A percentile compares a stretch with the other conserved stretches of the same genome.
phyloP scores from a whole-genome alignment of 2,113 vertebrate species.

The Nannospalax galili region DNA sequence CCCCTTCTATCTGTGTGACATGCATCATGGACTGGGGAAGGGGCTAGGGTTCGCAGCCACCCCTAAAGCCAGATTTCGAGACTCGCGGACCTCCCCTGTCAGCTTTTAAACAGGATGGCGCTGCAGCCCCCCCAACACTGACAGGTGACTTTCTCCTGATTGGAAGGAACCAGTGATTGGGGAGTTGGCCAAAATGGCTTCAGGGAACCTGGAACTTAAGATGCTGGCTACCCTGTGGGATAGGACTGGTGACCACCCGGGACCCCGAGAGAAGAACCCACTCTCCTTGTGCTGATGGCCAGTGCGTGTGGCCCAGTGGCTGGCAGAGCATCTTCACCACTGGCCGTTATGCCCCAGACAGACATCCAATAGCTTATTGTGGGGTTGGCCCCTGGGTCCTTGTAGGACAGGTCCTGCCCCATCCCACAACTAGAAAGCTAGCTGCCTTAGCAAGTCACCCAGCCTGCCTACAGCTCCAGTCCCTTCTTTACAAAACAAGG shows the following conservation, averaged over 20 bases:
- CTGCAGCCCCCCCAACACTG: no score
- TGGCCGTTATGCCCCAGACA: not conserved
- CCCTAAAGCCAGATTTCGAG: not conserved
- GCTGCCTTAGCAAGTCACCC: no score
- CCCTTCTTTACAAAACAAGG: not conserved
- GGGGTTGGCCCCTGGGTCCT: not conserved
- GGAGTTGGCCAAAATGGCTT: not conserved
- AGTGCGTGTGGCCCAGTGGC: rapidly evolving
- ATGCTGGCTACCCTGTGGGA: not conserved
- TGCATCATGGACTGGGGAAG: rapidly evolving
- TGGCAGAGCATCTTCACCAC: rapidly evolving
- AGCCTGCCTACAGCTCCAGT: not conserved
- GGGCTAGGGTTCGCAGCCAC: not conserved
- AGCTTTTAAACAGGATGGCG: rapidly evolving
- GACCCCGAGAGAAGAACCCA: not conserved
- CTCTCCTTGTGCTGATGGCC: not conserved
- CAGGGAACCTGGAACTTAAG: not conserved
- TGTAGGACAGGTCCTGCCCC: not conserved
- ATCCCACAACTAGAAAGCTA: not conserved
- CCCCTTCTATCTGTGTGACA: rapidly evolving
- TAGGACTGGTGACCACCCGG: not conserved
- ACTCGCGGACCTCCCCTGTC: not conserved
- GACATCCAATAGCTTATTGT: not conserved
- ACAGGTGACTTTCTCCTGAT: not conserved
- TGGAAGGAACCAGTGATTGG: not conserved